Percentiles rank a stretch among this genome's conserved stretches.
Conservation (phyloP, 2,113 vertebrate species). For the Rhynchomys soricoides region DNA sequence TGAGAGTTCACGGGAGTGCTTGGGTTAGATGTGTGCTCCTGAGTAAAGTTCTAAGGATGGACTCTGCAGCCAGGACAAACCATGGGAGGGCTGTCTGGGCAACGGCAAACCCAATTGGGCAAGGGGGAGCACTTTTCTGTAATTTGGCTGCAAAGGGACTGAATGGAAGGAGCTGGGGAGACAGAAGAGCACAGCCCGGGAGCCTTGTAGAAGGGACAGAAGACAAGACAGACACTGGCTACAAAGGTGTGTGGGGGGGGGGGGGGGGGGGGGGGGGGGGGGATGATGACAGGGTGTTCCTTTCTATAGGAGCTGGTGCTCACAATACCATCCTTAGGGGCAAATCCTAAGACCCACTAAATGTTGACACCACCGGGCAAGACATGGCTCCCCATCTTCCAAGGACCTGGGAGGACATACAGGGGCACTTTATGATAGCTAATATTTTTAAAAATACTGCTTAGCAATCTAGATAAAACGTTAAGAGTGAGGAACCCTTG, state of each 20-base stretch:
- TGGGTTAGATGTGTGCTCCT: not conserved
- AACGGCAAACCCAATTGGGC: accelerated
- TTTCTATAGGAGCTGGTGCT: accelerated
- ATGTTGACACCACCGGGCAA: not conserved
- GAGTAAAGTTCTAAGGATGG: too few species aligned
- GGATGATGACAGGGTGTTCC: too few species aligned
- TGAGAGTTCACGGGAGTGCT: not conserved
- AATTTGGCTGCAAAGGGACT: accelerated
- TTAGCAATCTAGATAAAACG: not conserved
- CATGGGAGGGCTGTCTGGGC: accelerated
- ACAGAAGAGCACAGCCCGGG: not conserved
- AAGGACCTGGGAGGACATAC: not conserved
- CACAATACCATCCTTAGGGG: accelerated
- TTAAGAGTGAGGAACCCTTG: not conserved
- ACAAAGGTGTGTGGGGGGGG: not conserved
- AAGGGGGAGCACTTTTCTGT: accelerated
- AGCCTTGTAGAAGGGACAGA: accelerated
- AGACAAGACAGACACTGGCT: not conserved
- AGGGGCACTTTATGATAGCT: not conserved
- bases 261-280: too few species aligned
- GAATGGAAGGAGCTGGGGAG: not conserved
- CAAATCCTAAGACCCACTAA: not conserved
- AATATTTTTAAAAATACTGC: not conserved
- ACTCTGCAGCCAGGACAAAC: not conserved
- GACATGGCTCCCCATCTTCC: not conserved